These are phyloP conservation scores for Pelosia muscerda DNA, from an alignment of 2,888 invertebrate species.

Conservation along the genomic window DNA sequence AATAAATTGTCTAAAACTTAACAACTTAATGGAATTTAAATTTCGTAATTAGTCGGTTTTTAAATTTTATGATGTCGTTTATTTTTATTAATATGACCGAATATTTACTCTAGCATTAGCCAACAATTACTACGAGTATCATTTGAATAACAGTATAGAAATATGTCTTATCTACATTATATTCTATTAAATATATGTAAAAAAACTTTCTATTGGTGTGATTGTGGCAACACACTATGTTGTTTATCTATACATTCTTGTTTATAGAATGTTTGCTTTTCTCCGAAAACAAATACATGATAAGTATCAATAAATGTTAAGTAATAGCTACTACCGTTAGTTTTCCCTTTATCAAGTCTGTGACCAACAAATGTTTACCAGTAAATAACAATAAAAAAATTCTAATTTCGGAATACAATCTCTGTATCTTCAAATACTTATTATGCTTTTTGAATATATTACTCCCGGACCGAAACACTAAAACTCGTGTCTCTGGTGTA, in stretches of 20 bases:
- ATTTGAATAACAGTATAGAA: conserved; percentile 22
- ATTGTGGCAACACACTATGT: not conserved
- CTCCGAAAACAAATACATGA: conserved; percentile 2
- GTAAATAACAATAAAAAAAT: not conserved
- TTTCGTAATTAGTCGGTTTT: conserved; percentile 41
- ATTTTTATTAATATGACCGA: conserved; percentile 37
- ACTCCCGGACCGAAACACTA: too few species aligned
- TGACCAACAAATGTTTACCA: not conserved
- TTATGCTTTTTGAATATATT: not conserved
- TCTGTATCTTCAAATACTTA: conserved; percentile 1
- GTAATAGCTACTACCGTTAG: not conserved
- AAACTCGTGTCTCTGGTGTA: too few species aligned
- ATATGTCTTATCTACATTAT: conserved; percentile 15
- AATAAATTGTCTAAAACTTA: conserved; percentile 18
- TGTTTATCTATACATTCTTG: conserved; percentile 1
- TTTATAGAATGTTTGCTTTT: conserved; percentile 4
- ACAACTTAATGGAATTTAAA: conserved; percentile 36
- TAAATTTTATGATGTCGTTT: conserved; percentile 43
- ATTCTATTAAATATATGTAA: conserved; percentile 25
- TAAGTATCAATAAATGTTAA: conserved; percentile 1
- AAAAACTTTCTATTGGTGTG: not conserved
- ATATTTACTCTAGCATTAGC: conserved; percentile 21
- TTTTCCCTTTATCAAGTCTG: not conserved
- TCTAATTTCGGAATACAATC: not conserved
- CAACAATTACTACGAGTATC: conserved; percentile 21